A percentile compares a stretch with the other conserved stretches of the same genome.
These are phyloP conservation scores for Athene cunicularia DNA, from an alignment of 2,113 vertebrate genomes.

Conservation along the genomic window DNA sequence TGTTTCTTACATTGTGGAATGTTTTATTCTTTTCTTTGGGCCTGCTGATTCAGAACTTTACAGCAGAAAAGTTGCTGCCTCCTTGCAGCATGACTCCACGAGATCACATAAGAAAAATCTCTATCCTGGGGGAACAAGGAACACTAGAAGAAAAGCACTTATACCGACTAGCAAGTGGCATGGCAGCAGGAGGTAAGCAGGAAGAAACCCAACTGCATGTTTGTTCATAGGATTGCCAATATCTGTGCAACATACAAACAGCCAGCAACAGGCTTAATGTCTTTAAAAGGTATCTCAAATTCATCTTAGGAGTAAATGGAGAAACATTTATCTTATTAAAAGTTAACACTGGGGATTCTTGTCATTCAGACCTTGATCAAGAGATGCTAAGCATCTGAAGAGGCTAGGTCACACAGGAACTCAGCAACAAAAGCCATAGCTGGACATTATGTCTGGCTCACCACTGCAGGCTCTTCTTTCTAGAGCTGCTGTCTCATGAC, in stretches of 20 bases:
- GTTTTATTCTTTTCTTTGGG: background rate
- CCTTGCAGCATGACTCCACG: constrained; percentile 83
- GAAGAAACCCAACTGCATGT: background rate
- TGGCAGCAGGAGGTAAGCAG: constrained; percentile 86
- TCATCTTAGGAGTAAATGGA: background rate
- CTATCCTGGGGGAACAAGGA: constrained; percentile 82
- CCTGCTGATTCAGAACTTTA: background rate
- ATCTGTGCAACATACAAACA: background rate
- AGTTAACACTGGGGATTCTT: background rate
- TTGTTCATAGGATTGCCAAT: background rate
- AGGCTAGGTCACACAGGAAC: background rate
- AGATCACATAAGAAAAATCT: constrained; percentile 87
- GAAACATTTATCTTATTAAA: background rate
- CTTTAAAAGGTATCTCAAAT: background rate
- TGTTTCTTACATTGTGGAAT: background rate
- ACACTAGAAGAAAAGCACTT: constrained; percentile 87
- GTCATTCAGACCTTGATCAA: background rate
- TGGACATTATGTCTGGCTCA: background rate
- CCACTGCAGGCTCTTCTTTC: background rate
- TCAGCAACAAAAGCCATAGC: background rate
- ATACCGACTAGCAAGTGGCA: constrained; percentile 83
- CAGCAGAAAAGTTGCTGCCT: background rate
- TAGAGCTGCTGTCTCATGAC: background rate
- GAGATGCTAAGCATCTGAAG: background rate
- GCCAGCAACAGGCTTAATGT: background rate